phyloP scores from a whole-genome alignment of 2,888 invertebrate genomes.

The Drosophila infuscata region DNA sequence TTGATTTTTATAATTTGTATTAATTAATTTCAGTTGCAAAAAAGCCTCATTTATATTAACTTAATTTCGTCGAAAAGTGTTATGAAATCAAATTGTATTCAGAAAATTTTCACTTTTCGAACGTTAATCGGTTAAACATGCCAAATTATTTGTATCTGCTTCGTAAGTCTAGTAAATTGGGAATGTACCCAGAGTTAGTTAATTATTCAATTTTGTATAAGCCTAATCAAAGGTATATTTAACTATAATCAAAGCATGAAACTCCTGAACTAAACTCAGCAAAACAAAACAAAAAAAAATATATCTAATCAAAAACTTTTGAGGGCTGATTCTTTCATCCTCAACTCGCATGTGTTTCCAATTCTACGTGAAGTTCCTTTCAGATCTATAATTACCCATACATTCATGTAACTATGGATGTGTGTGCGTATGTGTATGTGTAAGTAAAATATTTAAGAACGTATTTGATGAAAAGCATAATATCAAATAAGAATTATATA shows the following conservation, averaged over 20 bases:
- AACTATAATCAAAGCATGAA: slow-evolving; percentile 34
- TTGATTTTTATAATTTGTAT: background rate
- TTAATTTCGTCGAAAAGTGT: background rate
- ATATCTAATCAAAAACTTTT: slow-evolving; percentile 42
- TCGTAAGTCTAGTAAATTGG: slow-evolving; percentile 10
- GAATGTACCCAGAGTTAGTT: slow-evolving; percentile 16
- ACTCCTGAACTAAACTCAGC: slow-evolving; percentile 49
- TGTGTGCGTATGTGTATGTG: slow-evolving; percentile 19
- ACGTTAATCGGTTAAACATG: slow-evolving; percentile 23
- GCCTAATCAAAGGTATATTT: slow-evolving; percentile 15
- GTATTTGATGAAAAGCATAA: slow-evolving; percentile 29
- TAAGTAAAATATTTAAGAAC: slow-evolving; percentile 31
- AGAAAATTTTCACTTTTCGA: background rate
- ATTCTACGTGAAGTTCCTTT: slow-evolving; percentile 71
- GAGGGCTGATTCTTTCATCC: slow-evolving; percentile 38
- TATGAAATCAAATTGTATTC: background rate
- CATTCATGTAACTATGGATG: slow-evolving; percentile 10
- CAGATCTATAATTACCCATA: slow-evolving; percentile 28
- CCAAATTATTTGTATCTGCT: slow-evolving; percentile 25
- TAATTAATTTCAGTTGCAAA: background rate
- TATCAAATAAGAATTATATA: slow-evolving; percentile 58
- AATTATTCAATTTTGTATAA: slow-evolving; percentile 28
- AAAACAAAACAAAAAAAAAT: slow-evolving; percentile 21
- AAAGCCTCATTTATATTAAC: background rate
- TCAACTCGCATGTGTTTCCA: slow-evolving; percentile 30